These are phyloP conservation scores for Drusus annulatus DNA, from an alignment of 1,140 invertebrate genomes.

Conservation along the genomic window DNA sequence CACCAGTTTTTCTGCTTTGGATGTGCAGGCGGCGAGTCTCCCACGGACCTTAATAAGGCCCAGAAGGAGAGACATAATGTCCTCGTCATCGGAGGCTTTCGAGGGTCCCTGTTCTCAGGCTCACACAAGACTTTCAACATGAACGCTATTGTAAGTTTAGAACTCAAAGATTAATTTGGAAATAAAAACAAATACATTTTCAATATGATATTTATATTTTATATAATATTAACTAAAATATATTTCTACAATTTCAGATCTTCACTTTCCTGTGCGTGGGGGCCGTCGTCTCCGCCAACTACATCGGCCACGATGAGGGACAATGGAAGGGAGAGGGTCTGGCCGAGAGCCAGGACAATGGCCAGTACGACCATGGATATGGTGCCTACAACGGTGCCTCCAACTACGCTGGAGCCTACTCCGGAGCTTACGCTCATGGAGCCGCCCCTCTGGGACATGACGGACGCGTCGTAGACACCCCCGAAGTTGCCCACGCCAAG, in stretches of 20 bases:
- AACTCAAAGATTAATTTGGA: no score
- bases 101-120: no score
- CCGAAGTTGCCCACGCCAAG: slow-evolving; percentile 59
- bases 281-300: slow-evolving; percentile 47
- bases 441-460: slow-evolving; percentile 47
- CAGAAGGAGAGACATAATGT: no score
- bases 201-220: no score
- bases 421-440: slow-evolving; percentile 20
- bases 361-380: slow-evolving; percentile 11
- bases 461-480: slow-evolving; percentile 61
- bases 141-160: slow-evolving; percentile 37
- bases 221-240: no score
- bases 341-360: slow-evolving; percentile 29
- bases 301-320: slow-evolving; percentile 59
- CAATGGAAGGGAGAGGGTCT: no score
- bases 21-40: no score
- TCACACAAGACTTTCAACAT: slow-evolving; percentile 31
- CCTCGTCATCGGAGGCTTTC: no score
- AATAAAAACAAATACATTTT: no score
- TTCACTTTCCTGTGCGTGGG: slow-evolving; percentile 50
- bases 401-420: background rate
- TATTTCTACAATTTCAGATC: slow-evolving; percentile 22
- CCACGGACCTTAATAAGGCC: no score
- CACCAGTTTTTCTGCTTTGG: no score
- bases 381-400: background rate